A percentile compares a stretch with the other conserved stretches of the same genome.
phyloP scores from a whole-genome alignment of 2,113 vertebrate species.

The Macheiramphus alcinus region DNA sequence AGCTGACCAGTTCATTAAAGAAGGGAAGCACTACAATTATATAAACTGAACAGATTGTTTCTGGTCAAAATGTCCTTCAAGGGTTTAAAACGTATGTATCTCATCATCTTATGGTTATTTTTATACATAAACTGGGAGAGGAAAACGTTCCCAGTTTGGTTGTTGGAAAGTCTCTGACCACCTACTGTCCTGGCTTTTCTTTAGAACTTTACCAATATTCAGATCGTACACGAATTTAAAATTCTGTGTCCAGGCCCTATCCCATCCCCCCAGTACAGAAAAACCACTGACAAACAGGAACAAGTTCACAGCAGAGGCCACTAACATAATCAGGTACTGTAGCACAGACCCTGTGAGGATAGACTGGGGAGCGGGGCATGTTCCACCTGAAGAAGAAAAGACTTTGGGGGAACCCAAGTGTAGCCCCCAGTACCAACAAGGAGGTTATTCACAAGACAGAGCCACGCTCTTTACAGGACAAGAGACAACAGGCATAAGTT shows the following conservation, averaged over 20 bases:
- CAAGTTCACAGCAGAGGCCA: not conserved
- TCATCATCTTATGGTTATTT: not conserved
- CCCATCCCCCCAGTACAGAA: not conserved
- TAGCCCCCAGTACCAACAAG: not conserved
- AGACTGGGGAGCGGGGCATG: fast-evolving
- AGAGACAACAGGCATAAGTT: not conserved
- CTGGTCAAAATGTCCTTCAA: not conserved
- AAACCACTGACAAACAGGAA: not conserved
- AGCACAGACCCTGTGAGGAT: not conserved
- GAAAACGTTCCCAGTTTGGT: not conserved
- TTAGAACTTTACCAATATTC: not conserved
- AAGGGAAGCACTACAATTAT: not conserved
- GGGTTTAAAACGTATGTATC: not conserved
- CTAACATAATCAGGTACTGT: fast-evolving
- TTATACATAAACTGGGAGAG: not conserved
- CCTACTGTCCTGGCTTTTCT: not conserved
- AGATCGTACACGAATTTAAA: not conserved
- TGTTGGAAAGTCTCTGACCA: not conserved
- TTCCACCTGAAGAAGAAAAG: not conserved
- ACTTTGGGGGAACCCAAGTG: not conserved
- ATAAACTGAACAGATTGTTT: not conserved
- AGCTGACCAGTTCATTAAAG: not conserved
- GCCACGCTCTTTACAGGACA: not conserved
- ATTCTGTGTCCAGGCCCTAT: not conserved
- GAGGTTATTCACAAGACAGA: not conserved